Conservation (phyloP, 2,797 vertebrate genomes). For the Tangara arthus region DNA sequence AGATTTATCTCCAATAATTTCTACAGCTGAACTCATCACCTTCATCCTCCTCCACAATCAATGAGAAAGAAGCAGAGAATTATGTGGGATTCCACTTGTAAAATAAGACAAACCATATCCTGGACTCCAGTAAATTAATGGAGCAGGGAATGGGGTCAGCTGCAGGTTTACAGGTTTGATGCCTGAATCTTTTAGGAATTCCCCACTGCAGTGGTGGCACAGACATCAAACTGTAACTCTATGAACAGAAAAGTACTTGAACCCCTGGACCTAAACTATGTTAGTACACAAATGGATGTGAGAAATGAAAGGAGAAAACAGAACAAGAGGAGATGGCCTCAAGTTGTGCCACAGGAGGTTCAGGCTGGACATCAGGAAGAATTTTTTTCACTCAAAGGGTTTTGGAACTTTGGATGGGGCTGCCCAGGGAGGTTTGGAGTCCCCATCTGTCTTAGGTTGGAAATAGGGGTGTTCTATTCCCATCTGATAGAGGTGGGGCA, state of each 20-base stretch:
- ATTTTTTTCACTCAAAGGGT: background rate
- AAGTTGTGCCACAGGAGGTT: background rate
- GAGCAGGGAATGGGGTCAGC: background rate
- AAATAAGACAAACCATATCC: background rate
- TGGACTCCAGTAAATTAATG: background rate
- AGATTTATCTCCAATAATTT: background rate
- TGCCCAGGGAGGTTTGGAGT: background rate
- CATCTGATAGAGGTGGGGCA: fast-evolving
- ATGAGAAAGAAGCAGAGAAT: background rate
- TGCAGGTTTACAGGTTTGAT: background rate
- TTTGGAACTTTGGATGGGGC: background rate
- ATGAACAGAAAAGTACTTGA: background rate
- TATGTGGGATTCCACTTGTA: background rate
- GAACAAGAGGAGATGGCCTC: background rate
- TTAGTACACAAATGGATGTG: background rate
- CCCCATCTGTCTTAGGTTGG: background rate
- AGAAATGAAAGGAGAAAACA: background rate
- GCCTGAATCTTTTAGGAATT: background rate
- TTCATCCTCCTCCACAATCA: background rate
- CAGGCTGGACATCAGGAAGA: background rate
- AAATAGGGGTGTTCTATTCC: background rate
- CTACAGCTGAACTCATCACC: background rate
- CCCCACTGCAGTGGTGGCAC: background rate
- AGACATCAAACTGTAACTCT: fast-evolving
- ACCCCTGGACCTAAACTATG: background rate